Evolutionary conservation across 2,888 invertebrate genomes (phyloP), one percentile per base, ranked within the genome.

Genomic region (Meiosimyza platycephala): DNA sequence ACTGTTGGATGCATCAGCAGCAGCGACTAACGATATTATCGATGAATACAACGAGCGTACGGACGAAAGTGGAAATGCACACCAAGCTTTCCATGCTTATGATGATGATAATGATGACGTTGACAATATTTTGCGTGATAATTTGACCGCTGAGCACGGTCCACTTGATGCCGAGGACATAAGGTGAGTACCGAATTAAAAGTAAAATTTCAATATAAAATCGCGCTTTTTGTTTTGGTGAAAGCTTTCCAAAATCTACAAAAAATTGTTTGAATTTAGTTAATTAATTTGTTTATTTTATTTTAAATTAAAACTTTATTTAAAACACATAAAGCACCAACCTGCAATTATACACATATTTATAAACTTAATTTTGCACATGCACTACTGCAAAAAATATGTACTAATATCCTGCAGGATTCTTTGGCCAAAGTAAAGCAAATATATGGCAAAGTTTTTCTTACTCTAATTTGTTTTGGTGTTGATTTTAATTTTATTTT

Each of bases 1-100:
- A 82, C 82, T 85, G 81, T 81, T 84, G 78, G 85, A 85, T 79
- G 80, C 77, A 51, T 80, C 80, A 79, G 83, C 83, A 80, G 82
- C 84, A 79, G 81, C 81, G 76, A 82, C 81, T 80, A 83, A 82
- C 79, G 82, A 81, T 78, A 72, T 76, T 69, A 79, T 80, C 62
- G 51, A 60, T 62, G 81, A 80, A 67, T 81, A 80, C n/a, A n/a
- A n/a, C 74, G 76, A 72, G 9, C 69, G 18, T 67, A 78, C 77
- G 65, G 75, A 80, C 74, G 76, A 77, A 76, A 78, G 74, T 71
- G 76, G 74, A 74, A 76, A 75, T 75, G 76, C 69, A 63, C 77
- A 77, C 74, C 78, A 79, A 52, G 78, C 79, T 71, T 78, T 78
- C 72, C 78, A 78, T 33, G 76, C 77, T 75, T 75, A 78, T 69